These are phyloP conservation scores for Styela clava DNA, from an alignment of 23 tunicate species.

Conservation along the genomic window DNA sequence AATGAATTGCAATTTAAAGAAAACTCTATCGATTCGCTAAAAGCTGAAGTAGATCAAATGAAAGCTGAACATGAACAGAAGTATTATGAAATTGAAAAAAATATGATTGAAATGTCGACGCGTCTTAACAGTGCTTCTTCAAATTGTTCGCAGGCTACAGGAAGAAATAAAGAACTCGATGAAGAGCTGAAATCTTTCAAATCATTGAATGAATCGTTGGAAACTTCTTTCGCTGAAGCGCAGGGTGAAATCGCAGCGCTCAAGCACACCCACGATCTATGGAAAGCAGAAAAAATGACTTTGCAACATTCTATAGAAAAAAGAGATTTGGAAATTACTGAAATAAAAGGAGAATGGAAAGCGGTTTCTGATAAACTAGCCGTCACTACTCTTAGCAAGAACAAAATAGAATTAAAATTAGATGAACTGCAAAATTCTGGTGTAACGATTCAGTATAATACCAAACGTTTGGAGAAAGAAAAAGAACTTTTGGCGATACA, in stretches of 20 bases:
- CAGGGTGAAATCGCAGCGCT: conserved; percentile 40
- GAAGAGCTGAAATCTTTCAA: conserved; percentile 21
- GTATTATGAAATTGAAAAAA: conserved; percentile 82
- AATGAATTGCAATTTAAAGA: conserved; percentile 15
- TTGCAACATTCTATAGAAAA: conserved; percentile 68
- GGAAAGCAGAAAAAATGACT: conserved; percentile 61
- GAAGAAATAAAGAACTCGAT: conserved; percentile 42
- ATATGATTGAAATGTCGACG: conserved; percentile 69
- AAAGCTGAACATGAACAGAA: conserved; percentile 80
- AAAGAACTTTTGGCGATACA: conserved; percentile 53
- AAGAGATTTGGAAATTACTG: conserved; percentile 64
- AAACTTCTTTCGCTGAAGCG: conserved; percentile 29
- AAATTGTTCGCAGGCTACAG: conserved; percentile 38
- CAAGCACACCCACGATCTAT: conserved; percentile 37
- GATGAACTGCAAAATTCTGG: conserved; percentile 67
- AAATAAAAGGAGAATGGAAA: conserved; percentile 83
- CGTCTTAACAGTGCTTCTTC: conserved; percentile 55
- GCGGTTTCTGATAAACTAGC: conserved; percentile 53
- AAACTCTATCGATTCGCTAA: conserved; percentile 15
- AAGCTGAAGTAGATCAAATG: conserved; percentile 53
- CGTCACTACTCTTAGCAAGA: conserved; percentile 33
- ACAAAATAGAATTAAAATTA: conserved; percentile 66
- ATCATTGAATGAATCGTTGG: conserved; percentile 1
- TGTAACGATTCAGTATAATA: conserved; percentile 55
- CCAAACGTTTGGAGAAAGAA: conserved; percentile 69